Percentiles rank a stretch among this genome's conserved stretches.
Evolutionary conservation across 2,888 invertebrate species (phyloP).

Genomic region (Volucella zonaria): DNA sequence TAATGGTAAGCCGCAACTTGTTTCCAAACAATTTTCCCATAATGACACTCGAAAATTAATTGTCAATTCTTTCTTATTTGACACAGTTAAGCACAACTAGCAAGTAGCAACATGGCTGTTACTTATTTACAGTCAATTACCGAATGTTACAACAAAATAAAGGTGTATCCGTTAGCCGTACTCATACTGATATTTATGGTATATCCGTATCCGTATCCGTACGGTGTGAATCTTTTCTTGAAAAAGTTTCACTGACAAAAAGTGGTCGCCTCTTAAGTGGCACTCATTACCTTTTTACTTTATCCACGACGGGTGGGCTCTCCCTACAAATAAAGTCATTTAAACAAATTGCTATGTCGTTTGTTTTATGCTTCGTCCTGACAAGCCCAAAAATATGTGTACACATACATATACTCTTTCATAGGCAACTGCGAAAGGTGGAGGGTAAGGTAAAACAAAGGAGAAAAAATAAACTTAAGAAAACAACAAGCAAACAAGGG

Average conservation of each 20-base stretch:
- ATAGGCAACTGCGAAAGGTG: too few relatives aligned
- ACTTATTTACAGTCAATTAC: background rate
- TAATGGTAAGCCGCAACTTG: background rate
- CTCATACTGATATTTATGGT: too few relatives aligned
- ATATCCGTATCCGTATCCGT: too few relatives aligned
- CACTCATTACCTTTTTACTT: slow-evolving; percentile 21
- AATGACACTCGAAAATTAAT: slow-evolving; percentile 2
- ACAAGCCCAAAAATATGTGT: background rate
- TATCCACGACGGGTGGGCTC: slow-evolving; percentile 9
- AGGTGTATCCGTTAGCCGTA: slow-evolving; percentile 10
- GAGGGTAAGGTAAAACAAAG: background rate
- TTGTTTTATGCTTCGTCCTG: slow-evolving; percentile 41
- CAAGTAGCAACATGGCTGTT: background rate
- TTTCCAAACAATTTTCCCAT: background rate
- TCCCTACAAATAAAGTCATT: slow-evolving; percentile 36
- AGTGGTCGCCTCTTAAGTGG: slow-evolving; percentile 5
- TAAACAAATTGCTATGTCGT: slow-evolving; percentile 37
- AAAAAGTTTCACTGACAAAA: background rate
- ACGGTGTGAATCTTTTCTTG: background rate
- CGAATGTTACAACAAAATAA: background rate
- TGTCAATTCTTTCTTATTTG: background rate
- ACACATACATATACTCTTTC: background rate
- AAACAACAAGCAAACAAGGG: slow-evolving; percentile 39
- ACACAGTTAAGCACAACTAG: background rate
- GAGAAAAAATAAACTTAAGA: slow-evolving; percentile 2